phyloP scores from a whole-genome alignment of 2,113 vertebrate species.

The Entelurus aequoreus region DNA sequence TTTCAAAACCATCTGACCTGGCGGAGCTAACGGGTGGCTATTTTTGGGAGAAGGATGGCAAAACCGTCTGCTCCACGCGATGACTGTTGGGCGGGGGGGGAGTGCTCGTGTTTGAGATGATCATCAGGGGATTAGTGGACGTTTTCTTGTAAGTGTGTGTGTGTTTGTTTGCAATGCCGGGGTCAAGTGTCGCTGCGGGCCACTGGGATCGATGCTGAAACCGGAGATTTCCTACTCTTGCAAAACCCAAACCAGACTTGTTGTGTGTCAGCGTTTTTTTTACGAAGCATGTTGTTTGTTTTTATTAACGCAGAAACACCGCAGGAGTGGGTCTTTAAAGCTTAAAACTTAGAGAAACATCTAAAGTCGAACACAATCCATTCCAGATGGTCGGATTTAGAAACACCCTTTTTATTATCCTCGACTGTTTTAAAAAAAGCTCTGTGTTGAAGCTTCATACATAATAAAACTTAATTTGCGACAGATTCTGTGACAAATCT shows the following conservation, averaged over 20 bases:
- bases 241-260: conserved; percentile 37
- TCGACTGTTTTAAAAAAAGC: too few species aligned
- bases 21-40: conserved; percentile 58
- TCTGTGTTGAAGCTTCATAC: too few species aligned
- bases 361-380: too few species aligned
- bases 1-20: conserved; percentile 75
- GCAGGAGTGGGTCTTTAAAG: too few species aligned
- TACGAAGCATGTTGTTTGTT: too few species aligned
- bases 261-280: conserved; percentile 3
- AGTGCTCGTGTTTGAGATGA: conserved; percentile 10
- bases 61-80: conserved; percentile 63
- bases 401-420: too few species aligned
- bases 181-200: conserved; percentile 44
- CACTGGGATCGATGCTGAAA: conserved; percentile 51
- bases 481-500: too few species aligned
- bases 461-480: too few species aligned
- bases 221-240: conserved; percentile 48
- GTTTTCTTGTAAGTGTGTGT: conserved; percentile 17
- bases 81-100: conserved; percentile 33
- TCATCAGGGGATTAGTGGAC: conserved; percentile 13
- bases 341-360: too few species aligned
- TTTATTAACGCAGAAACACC: too few species aligned
- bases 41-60: conserved; percentile 70
- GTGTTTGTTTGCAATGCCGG: conserved; percentile 25
- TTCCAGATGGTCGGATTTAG: too few species aligned